Base-by-base conservation (phyloP, 53 echinoderm and acorn worm species). In the Stichopus horrens region DNA sequence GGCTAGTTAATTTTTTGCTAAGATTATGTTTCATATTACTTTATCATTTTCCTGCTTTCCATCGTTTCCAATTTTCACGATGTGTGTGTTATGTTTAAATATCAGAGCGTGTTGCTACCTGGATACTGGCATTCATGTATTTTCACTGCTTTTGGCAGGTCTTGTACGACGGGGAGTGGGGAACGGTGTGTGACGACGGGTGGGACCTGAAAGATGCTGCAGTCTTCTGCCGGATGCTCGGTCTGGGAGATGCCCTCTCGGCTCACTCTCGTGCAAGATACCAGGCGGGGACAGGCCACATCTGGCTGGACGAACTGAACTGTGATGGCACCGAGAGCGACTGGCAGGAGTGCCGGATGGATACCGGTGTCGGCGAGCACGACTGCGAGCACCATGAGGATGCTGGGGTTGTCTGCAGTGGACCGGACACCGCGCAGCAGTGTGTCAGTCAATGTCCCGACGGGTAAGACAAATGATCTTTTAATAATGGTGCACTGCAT, bases 301-400 rank as follows among this genome's bases (percentile, higher is more conserved):
- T 99, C 73, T 89, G 87, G 67, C 93, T 99, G n/a, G 99, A 99
- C 86, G 99, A 99, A 75, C 79, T 96, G 53, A 73, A 83, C 19
- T 99, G 99, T 83, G 83, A 19, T 9, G 99, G 99, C 9, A 86
- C 90, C 9, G 99, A 99, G 88, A 76, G 88, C 4, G 19, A 84
- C 1, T 73, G 96, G 52, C 23, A 55, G 23, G 89, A 93, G 23
- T 99, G 99, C 78, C 68, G 56, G 5, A 77, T 88, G 54, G 86
- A 89, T 57, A 74, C 23, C 6, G 93, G 91, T 1, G 55, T 90
- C 8, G 94, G 92, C n/a, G 76, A 58, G 5, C 93, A 91, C 53
- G 96, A 99, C 19, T 99, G 99, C 89, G 65, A 23, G 4, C 95
- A 99, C 77, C 21, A 83, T 7, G 99, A 99, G 73, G 99, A 99